phyloP scores from a whole-genome alignment of 2,888 invertebrate genomes.

The Oxytorus armatus region DNA sequence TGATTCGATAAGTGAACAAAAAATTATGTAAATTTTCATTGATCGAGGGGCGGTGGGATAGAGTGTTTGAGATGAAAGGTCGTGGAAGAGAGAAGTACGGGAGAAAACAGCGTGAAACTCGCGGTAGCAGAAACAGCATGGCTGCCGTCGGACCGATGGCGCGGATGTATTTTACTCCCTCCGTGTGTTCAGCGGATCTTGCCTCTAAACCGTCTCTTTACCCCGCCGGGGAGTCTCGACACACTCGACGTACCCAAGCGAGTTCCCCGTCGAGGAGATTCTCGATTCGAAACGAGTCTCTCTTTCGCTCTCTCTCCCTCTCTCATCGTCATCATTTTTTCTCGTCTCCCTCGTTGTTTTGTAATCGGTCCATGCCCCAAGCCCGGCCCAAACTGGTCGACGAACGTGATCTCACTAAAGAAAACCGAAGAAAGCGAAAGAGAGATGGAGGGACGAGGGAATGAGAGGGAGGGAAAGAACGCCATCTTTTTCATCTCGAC shows the following conservation, averaged over 20 bases:
- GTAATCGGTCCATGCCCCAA: conserved; percentile 44
- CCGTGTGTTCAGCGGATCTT: conserved; percentile 66
- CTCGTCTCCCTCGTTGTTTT: conserved; percentile 57
- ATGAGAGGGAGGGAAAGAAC: conserved; percentile 39
- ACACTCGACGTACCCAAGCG: conserved; percentile 49
- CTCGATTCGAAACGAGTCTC: conserved; percentile 66
- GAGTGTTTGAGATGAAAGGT: not conserved
- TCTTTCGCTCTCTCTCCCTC: conserved; percentile 11
- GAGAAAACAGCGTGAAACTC: conserved; percentile 44
- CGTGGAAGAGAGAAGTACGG: not conserved
- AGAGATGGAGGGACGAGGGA: conserved; percentile 1
- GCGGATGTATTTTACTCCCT: conserved; percentile 68
- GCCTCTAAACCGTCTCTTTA: conserved; percentile 58
- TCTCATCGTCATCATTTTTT: conserved; percentile 28
- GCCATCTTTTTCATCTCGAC: conserved; percentile 45
- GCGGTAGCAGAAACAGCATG: conserved; percentile 67
- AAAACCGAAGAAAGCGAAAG: conserved; percentile 33
- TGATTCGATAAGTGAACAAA: conserved; percentile 7
- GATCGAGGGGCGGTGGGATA: not conserved
- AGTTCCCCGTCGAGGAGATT: conserved; percentile 57
- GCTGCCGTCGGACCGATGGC: conserved; percentile 79
- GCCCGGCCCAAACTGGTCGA: conserved; percentile 62
- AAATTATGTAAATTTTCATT: not conserved
- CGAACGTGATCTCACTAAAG: conserved; percentile 45
- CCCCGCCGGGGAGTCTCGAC: conserved; percentile 36